Evolutionary conservation across 2,888 invertebrate species (phyloP), one percentile per base, ranked within the genome.

Genomic region (Pammene fasciana): DNA sequence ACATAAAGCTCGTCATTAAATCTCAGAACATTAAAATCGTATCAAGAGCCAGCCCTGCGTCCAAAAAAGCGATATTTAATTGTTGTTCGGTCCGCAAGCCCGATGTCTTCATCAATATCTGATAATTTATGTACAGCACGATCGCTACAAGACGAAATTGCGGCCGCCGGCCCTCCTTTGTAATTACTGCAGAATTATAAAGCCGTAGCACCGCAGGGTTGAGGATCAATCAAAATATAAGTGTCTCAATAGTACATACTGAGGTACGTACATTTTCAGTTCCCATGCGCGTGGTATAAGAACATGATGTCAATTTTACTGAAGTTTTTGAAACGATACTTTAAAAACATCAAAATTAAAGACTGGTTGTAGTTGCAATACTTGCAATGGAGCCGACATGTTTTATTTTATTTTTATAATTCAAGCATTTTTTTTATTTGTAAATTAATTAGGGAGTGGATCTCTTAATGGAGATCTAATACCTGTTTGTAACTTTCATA

Each of bases 141-240:
- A 90, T 87, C 89, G 82, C 83, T 89, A 90, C 91, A 90, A 91
- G 92, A 88, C 89, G 88, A 91, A 92, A 92, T 92, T 90, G 93
- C 93, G 93, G 93, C 93, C 94, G 93, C 93, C 93, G 94, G 94
- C 93, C 93, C 92, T 92, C 87, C 89, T 91, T 90, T 91, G 91
- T 91, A 92, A 92, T 92, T 92, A 92, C 89, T 87, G 87, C 87
- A 88, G 87, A 89, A 92, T 92, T 92, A 92, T 91, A 92, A 91
- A 88, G 86, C 87, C 86, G 84, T 88, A 86, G 83, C 87, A 89
- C 90, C 89, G 89, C 88, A 77, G 89, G 89, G 83, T 84, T 82
- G 82, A 16, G 83, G 81, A 80, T 57, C 43, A 43, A 43, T 67
- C 26, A 50, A 14, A 48, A 60, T 55, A 60, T 55, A 57, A 16